These are phyloP conservation scores for Nephotettix cincticeps DNA, from an alignment of 1,140 invertebrate species.

Conservation along the genomic window DNA sequence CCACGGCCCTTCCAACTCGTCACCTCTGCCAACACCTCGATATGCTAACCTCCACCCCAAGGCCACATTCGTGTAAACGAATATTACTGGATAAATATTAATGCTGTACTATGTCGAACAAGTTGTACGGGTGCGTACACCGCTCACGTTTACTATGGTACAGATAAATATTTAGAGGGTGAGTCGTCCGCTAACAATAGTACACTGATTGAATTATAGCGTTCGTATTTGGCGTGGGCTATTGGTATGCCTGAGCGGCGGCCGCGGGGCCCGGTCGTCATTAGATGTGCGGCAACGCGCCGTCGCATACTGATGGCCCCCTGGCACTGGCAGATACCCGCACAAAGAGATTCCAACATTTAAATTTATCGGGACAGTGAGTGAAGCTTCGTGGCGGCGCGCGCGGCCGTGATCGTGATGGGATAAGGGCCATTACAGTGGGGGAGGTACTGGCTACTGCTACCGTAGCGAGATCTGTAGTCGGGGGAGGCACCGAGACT, in stretches of 20 bases:
- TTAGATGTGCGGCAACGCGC: background rate
- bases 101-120: too few relatives aligned
- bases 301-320: background rate
- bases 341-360: constrained; percentile 22
- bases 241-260: background rate
- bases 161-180: constrained; percentile 15
- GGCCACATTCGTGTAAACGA: background rate
- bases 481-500: too few relatives aligned
- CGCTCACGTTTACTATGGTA: constrained; percentile 21
- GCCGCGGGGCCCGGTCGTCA: background rate
- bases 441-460: too few relatives aligned
- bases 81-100: too few relatives aligned
- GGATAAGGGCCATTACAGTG: too few relatives aligned
- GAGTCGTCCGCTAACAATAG: constrained; percentile 13
- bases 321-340: background rate
- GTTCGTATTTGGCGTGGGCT: constrained; percentile 14
- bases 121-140: background rate
- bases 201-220: constrained; percentile 22
- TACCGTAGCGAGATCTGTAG: too few relatives aligned
- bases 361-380: constrained; percentile 14
- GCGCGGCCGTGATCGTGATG: background rate
- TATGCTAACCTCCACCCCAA: too few relatives aligned
- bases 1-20: too few relatives aligned
- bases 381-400: background rate
- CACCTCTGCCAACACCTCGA: too few relatives aligned